Base-by-base conservation (phyloP, 1,140 invertebrate genomes). In the Bradysia coprophila region DNA sequence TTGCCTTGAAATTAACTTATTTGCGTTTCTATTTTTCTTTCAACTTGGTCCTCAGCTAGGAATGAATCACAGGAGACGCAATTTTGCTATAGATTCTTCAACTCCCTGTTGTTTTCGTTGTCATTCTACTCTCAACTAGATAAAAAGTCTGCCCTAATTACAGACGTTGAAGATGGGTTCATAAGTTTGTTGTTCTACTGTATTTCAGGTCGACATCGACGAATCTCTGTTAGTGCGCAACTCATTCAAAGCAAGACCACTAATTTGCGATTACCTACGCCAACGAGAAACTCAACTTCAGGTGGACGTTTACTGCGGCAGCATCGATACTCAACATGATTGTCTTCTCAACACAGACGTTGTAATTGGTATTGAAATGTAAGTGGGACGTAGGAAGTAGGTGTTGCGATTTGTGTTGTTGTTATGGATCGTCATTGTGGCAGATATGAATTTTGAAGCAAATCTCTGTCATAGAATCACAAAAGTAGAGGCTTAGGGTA, bases 291-390 rank as follows among this genome's bases (percentile, higher is more conserved):
- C 49, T 21, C 68, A 69, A 1, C 53, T 83, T 18, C 51, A 48
- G 18, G 61, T 80, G 6, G 51, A 69, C 19, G 51, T 85, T 20
- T 69, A 66, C 34, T 52, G 62, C 44, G 84, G 82, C 21, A 77
- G 69, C 62, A 69, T 81, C 4, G 63, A 63, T 6, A 60, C 74
- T 24, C 60, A 64, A 33, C 75, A 84, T 46, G 43, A 53, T 20
- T 51, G 67, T 43, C 51, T 86, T 3, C 46, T 57, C 1, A 61
- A 69, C 32, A 62, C 63, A 31, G 78, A 86, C 64, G 80, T 71
- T 23, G 75, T 85, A 13, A 64, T 81, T 42, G 71, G 73, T 38
- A 71, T 88, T 48, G 84, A 88, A 71, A 54, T 88, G 79, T 83
- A 63, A 66, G 70, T 64, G 21, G 21, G 19, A 21, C 21, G 16